Evolutionary conservation across 2,888 invertebrate genomes (phyloP).

Genomic region (Ptychoptera contaminata): DNA sequence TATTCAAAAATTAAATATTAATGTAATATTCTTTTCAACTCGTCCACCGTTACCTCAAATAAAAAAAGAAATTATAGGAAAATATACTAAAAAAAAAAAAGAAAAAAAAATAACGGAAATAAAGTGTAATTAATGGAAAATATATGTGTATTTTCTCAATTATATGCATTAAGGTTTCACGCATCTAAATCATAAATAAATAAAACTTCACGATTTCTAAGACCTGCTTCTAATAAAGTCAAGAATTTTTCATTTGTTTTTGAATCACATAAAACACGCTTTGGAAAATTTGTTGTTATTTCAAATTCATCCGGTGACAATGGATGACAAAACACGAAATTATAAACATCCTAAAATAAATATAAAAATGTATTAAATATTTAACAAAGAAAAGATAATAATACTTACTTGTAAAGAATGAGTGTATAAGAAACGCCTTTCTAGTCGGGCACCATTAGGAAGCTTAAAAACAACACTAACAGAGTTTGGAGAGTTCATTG

Average conservation of each 20-base stretch:
- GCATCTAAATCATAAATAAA: conserved; percentile 91
- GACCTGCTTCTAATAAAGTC: conserved; percentile 60
- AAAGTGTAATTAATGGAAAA: no score
- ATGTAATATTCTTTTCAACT: no score
- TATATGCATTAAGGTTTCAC: conserved; percentile 21
- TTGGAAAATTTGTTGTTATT: conserved; percentile 91
- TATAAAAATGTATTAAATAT: conserved; percentile 2
- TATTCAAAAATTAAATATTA: no score
- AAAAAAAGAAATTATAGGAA: no score
- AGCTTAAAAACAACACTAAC: conserved; percentile 81
- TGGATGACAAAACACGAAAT: conserved; percentile 91
- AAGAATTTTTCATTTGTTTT: conserved; percentile 25
- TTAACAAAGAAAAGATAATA: neutral
- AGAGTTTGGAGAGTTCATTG: conserved; percentile 45
- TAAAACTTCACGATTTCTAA: conserved; percentile 79
- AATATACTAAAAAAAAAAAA: no score
- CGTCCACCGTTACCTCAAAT: no score
- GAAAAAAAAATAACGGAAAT: no score
- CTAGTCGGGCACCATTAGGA: conserved; percentile 76
- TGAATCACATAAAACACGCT: conserved; percentile 45
- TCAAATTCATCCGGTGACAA: conserved; percentile 85
- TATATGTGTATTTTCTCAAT: no score
- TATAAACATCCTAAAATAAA: conserved; percentile 68
- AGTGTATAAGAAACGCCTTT: conserved; percentile 65
- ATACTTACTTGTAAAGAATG: conserved; percentile 63